These are phyloP conservation scores for Drosophila siamana DNA, from an alignment of 2,888 invertebrate species.

Conservation along the genomic window DNA sequence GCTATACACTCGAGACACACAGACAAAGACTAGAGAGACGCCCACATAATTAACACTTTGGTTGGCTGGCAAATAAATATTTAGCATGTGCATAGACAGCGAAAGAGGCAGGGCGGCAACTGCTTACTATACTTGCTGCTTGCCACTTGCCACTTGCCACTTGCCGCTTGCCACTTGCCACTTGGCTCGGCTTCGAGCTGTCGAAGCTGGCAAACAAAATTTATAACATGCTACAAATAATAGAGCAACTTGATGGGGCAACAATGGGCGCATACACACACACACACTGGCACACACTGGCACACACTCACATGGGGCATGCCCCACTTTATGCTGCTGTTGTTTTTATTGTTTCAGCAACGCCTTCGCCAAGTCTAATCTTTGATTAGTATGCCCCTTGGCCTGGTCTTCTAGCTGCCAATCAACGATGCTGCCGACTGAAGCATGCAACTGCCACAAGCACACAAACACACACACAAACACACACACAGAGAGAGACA, in stretches of 20 bases:
- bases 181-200: constrained; percentile 20
- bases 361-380: constrained; percentile 68
- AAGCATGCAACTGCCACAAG: constrained; percentile 47
- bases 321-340: constrained; percentile 1
- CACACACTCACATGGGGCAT: constrained; percentile 14
- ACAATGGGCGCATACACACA: constrained; percentile 37
- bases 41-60: constrained; percentile 76
- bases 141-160: not conserved
- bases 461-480: constrained; percentile 14
- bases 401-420: constrained; percentile 49
- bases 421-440: constrained; percentile 52
- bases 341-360: constrained; percentile 35
- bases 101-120: not conserved
- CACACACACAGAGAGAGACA: too few relatives aligned
- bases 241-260: constrained; percentile 56
- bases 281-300: constrained; percentile 10
- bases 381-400: constrained; percentile 66
- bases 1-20: not conserved
- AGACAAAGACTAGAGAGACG: constrained; percentile 24
- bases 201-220: constrained; percentile 57
- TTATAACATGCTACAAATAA: constrained; percentile 70
- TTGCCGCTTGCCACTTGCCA: not conserved
- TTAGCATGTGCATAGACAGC: constrained; percentile 60
- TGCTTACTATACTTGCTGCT: not conserved
- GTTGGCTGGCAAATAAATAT: constrained; percentile 70